Evolutionary conservation across 2,888 invertebrate genomes (phyloP).

Genomic region (Nephrotoma appendiculata): DNA sequence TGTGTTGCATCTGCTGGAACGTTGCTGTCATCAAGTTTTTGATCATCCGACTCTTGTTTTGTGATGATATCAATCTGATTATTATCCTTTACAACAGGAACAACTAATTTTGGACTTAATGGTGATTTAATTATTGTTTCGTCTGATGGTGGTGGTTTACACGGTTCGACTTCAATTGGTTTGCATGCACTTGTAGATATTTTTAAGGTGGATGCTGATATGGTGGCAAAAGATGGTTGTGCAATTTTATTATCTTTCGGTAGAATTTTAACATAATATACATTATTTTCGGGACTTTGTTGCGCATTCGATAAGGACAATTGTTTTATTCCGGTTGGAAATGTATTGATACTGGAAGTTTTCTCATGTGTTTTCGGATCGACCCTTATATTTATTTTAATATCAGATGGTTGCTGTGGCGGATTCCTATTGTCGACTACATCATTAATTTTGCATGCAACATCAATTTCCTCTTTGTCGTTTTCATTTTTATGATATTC

Average conservation of each 20-base stretch:
- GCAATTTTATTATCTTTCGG: slow-evolving; percentile 12
- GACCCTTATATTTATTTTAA: background rate
- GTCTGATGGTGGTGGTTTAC: background rate
- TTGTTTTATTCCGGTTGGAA: background rate
- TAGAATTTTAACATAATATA: slow-evolving; percentile 11
- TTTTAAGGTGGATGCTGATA: background rate
- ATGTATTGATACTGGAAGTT: background rate
- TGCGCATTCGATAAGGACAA: slow-evolving; percentile 6
- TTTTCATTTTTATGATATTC: slow-evolving; percentile 10
- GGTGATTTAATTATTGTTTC: background rate
- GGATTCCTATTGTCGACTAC: background rate
- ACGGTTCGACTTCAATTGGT: background rate
- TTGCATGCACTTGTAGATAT: background rate
- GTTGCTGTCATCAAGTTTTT: background rate
- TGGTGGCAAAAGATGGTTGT: background rate
- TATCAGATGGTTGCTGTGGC: background rate
- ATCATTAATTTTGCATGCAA: background rate
- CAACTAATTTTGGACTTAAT: background rate
- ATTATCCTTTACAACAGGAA: too few relatives aligned
- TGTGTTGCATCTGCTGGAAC: background rate
- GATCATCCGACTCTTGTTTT: background rate
- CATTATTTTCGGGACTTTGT: slow-evolving; percentile 12
- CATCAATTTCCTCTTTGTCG: slow-evolving; percentile 7
- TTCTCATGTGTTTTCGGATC: background rate
- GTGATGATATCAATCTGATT: background rate